Evolutionary conservation across 1,140 invertebrate species (phyloP).

Genomic region (Argopecten irradians): DNA sequence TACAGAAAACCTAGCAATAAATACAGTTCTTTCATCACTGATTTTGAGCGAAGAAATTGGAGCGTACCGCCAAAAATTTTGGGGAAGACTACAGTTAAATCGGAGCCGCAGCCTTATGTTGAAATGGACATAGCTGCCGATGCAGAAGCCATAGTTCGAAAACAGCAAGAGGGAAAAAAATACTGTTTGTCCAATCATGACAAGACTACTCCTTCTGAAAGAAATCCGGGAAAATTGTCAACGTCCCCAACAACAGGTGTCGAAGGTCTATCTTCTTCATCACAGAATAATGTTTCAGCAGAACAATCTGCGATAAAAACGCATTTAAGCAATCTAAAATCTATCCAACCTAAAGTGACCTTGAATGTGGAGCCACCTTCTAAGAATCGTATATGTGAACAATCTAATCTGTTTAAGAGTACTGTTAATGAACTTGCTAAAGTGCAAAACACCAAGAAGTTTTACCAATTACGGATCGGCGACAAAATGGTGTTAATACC

Average conservation of each 20-base stretch:
- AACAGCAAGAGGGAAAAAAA: neutral
- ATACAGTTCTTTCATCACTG: neutral
- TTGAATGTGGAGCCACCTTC: neutral
- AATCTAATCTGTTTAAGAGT: neutral
- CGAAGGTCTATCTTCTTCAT: neutral
- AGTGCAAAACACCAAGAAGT: conserved; percentile 43
- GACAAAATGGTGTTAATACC: conserved; percentile 50
- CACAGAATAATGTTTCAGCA: neutral
- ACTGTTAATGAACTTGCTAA: conserved; percentile 35
- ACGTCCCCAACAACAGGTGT: neutral
- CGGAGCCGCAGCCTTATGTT: neutral
- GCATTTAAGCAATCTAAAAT: neutral
- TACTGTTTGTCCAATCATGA: neutral
- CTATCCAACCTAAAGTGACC: neutral
- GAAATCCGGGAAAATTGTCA: neutral
- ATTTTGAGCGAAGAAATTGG: neutral
- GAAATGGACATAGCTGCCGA: neutral
- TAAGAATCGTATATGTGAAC: neutral
- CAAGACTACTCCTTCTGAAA: neutral
- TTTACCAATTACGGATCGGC: conserved; percentile 41
- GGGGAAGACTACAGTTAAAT: neutral
- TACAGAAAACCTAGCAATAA: neutral
- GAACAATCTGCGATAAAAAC: no score
- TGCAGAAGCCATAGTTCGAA: neutral
- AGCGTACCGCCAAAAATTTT: neutral